phyloP scores from a whole-genome alignment of 2,888 invertebrate species.

The Smittia sp. region DNA sequence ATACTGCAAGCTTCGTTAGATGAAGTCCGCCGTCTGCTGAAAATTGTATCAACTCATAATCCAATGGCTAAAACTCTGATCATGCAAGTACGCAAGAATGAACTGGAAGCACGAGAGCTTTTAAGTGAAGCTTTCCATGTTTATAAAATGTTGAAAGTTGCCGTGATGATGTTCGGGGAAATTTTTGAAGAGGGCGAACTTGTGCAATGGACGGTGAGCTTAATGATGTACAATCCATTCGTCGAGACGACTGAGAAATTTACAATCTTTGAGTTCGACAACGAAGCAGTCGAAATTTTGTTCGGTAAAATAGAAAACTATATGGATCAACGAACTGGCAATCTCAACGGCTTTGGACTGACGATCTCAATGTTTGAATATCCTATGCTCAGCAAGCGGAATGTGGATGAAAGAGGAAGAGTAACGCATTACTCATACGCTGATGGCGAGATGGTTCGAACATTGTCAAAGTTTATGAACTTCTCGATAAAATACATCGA shows the following conservation, averaged over 20 bases:
- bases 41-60: background rate
- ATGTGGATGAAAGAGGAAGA: background rate
- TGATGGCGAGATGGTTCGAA: background rate
- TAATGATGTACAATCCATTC: background rate
- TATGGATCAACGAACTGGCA: background rate
- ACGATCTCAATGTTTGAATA: background rate
- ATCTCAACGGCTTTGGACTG: background rate
- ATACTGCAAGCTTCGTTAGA: background rate
- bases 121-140: background rate
- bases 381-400: background rate
- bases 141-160: background rate
- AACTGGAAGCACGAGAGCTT: background rate
- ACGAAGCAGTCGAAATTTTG: background rate
- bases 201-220: background rate
- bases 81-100: background rate
- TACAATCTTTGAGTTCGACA: background rate
- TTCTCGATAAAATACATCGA: no score
- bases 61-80: background rate
- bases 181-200: no score
- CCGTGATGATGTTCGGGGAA: background rate
- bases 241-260: background rate
- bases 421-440: background rate
- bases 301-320: no score
- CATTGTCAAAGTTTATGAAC: background rate
- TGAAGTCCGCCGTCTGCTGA: background rate